Conservation (phyloP, 2,113 vertebrate species). For the Lepus americanus region DNA sequence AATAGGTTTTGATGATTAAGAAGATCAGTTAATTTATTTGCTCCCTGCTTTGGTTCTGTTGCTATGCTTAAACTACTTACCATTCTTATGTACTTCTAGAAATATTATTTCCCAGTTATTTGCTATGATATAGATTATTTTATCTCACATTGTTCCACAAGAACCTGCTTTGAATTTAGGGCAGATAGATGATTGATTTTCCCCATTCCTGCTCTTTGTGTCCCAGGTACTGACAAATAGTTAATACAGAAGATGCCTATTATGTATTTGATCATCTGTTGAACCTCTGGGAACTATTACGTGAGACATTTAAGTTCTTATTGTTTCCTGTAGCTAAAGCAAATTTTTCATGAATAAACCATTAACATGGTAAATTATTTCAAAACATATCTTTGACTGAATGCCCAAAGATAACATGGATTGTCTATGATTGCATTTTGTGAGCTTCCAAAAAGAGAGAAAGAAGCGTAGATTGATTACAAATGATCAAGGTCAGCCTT, state of each 20-base stretch:
- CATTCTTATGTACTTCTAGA: constrained; percentile 2
- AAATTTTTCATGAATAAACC: constrained; percentile 28
- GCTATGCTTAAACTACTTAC: background rate
- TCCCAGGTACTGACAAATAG: background rate
- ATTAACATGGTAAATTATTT: constrained; percentile 27
- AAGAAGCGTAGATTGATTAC: constrained; percentile 23
- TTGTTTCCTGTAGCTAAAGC: constrained; percentile 33
- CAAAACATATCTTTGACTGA: constrained; percentile 2
- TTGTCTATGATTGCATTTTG: background rate
- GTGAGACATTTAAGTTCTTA: constrained; percentile 24
- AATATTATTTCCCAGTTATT: constrained; percentile 32
- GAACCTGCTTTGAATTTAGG: background rate
- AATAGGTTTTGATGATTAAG: background rate
- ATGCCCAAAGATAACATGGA: background rate
- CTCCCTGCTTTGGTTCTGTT: background rate
- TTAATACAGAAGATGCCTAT: background rate
- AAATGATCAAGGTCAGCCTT: background rate
- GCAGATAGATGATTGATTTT: background rate
- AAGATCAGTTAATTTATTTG: background rate
- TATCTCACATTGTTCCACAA: background rate
- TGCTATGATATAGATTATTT: background rate
- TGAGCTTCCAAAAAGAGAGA: background rate
- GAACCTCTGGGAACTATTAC: constrained; percentile 34
- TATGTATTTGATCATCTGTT: background rate
- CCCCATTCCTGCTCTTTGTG: background rate